A percentile compares a stretch with the other conserved stretches of the same genome.
phyloP scores from a whole-genome alignment of 1,140 invertebrate genomes.

The Bombus affinis region DNA sequence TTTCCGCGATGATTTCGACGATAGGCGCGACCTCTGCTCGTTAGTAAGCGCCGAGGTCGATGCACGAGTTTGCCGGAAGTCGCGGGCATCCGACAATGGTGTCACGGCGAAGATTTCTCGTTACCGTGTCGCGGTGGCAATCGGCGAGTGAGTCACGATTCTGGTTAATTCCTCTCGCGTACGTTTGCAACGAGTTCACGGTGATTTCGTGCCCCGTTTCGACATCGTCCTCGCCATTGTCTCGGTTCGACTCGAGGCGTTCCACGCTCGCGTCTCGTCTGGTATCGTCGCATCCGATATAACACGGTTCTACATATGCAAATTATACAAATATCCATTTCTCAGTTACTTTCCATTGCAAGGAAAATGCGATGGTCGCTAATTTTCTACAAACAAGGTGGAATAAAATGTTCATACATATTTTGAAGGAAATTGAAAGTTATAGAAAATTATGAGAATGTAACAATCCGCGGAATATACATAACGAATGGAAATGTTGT shows the following conservation, averaged over 20 bases:
- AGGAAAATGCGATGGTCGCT: rapidly evolving
- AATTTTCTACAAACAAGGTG: neutral
- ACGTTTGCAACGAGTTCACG: conserved; percentile 23
- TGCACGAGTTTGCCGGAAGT: conserved; percentile 28
- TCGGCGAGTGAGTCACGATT: conserved; percentile 44
- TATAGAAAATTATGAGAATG: too few species aligned
- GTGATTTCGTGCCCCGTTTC: neutral
- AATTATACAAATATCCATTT: too few species aligned
- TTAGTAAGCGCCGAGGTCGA: conserved; percentile 3
- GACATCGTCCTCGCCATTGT: conserved; percentile 16
- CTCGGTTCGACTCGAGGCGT: neutral
- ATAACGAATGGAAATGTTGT: too few species aligned
- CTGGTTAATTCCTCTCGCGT: conserved; percentile 39
- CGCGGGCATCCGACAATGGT: conserved; percentile 34
- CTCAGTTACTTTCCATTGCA: too few species aligned
- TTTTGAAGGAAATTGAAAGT: neutral
- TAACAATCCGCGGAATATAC: too few species aligned
- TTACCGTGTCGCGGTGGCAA: conserved; percentile 13
- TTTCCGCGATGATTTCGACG: neutral
- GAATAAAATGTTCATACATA: too few species aligned
- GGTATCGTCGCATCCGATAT: neutral
- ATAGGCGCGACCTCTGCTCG: neutral
- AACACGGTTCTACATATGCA: too few species aligned
- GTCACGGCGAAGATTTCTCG: conserved; percentile 44
- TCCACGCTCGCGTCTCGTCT: neutral